Base-by-base conservation (phyloP, 2,113 vertebrate species). In the Origma solitaria region DNA sequence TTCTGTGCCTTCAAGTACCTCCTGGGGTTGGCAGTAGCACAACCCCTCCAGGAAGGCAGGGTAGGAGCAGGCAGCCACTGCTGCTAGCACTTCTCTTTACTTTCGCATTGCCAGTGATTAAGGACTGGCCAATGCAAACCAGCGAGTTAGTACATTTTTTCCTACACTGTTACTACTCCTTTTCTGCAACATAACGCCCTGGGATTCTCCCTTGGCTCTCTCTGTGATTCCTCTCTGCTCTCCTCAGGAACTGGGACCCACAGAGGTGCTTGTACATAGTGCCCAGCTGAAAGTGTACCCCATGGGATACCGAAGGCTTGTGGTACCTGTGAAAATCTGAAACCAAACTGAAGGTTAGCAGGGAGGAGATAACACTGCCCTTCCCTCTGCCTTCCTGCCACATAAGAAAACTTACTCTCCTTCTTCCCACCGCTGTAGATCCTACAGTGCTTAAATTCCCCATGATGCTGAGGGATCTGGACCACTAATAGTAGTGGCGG, bases 11-110 rank as follows among this genome's bases (percentile, higher is more conserved):
- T 49, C 3, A 8, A 38, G 75, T 50, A 18, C 33, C n/a, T 78
- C 56, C 47, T 2, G 3, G 25, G 47, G 7, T 3, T 3, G 1
- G 35, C 24, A 82, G 51, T 25, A 30, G 31, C 0, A 2, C 38
- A 66, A 8, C 10, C 6, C 10, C 47, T 51, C 20, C 0, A 1
- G 56, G 30, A 75, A 50, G 33, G 16, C 13, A 23, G 40, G 27
- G 14, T 13, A 33, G 51, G 50, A 72, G 25, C 24, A 60, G 25
- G 54, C 57, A 60, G 70, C 14, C 61, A 30, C 7, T 6, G 23
- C 33, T 42, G 21, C 16, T 38, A 38, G 30, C 49, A 33, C 2
- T 3, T 51, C 50, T 3, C 61, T 85, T 19, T n/a, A n/a, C 28
- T 65, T 77, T 9, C 54, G 31, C 62, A 86, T 40, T 66, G 50